phyloP scores from a whole-genome alignment of 2,797 vertebrate species.

The Pelobates cultripes region DNA sequence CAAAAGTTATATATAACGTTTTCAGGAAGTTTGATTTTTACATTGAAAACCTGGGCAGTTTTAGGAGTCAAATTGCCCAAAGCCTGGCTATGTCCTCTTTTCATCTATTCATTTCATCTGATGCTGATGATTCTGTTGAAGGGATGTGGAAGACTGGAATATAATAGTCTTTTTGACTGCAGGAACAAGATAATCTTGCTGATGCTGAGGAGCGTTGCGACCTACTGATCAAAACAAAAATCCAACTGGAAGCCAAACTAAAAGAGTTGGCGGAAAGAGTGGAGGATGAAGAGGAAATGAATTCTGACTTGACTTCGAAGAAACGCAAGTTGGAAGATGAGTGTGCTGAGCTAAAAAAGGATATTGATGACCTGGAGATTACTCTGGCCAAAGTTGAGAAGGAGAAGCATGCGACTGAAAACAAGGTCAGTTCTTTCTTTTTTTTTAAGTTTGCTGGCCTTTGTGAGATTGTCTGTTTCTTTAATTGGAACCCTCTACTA shows the following conservation, averaged over 20 bases:
- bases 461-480: too few species aligned
- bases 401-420: conserved; percentile 91
- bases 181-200: conserved; percentile 94
- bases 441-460: too few species aligned
- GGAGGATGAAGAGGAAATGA: conserved; percentile 93
- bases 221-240: conserved; percentile 91
- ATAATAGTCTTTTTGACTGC: conserved; percentile 3
- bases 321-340: conserved; percentile 92
- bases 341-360: conserved; percentile 90
- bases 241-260: conserved; percentile 88
- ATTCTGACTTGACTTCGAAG: conserved; percentile 80
- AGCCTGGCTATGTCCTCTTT: too few species aligned
- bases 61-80: too few species aligned
- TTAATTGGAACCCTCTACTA: too few species aligned
- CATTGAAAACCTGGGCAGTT: too few species aligned
- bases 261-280: conserved; percentile 87
- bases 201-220: conserved; percentile 92
- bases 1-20: too few species aligned
- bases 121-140: too few species aligned
- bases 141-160: too few species aligned
- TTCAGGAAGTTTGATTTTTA: too few species aligned
- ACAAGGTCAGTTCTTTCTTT: conserved; percentile 82
- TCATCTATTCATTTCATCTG: too few species aligned
- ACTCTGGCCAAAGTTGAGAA: conserved; percentile 92
- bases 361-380: conserved; percentile 91